Evolutionary conservation across 2,888 invertebrate genomes (phyloP).

Genomic region (Pomacea canaliculata): DNA sequence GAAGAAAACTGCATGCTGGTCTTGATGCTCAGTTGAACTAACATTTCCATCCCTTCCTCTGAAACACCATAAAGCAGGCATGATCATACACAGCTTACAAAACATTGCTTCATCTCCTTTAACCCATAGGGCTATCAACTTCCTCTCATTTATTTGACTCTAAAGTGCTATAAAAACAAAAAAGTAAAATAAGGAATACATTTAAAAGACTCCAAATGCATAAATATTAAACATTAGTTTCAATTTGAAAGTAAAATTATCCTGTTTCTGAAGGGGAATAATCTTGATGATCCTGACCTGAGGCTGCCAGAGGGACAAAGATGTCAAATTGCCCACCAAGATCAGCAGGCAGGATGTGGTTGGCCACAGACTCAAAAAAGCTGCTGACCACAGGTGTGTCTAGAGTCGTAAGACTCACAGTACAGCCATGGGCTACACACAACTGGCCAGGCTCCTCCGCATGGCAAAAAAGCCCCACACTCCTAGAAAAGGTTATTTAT

Average conservation of each 20-base stretch:
- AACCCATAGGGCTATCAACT: no score
- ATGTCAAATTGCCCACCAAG: conserved; percentile 65
- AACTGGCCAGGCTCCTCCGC: conserved; percentile 59
- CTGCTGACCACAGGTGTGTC: conserved; percentile 45
- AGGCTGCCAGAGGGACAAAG: conserved; percentile 63
- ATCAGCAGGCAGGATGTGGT: conserved; percentile 53
- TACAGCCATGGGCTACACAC: conserved; percentile 57
- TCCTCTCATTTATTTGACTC: no score
- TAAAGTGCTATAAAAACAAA: no score
- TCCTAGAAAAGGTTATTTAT: conserved; percentile 48
- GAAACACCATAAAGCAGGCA: neutral
- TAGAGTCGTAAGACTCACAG: conserved; percentile 55
- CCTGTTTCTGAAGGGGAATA: no score
- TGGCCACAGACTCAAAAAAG: conserved; percentile 61
- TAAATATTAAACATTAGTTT: no score
- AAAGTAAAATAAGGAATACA: neutral
- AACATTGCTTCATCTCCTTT: no score
- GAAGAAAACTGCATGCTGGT: conserved; percentile 62
- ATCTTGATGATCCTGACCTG: conserved; percentile 44
- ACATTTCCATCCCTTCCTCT: conserved; percentile 64
- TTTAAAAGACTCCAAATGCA: no score
- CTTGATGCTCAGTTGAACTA: conserved; percentile 57
- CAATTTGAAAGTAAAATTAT: no score
- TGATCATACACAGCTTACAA: no score
- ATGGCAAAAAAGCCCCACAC: conserved; percentile 65